Evolutionary conservation across 2,888 invertebrate genomes (phyloP), one percentile per base, ranked within the genome.

Genomic region (Nemotelus pantherinus): DNA sequence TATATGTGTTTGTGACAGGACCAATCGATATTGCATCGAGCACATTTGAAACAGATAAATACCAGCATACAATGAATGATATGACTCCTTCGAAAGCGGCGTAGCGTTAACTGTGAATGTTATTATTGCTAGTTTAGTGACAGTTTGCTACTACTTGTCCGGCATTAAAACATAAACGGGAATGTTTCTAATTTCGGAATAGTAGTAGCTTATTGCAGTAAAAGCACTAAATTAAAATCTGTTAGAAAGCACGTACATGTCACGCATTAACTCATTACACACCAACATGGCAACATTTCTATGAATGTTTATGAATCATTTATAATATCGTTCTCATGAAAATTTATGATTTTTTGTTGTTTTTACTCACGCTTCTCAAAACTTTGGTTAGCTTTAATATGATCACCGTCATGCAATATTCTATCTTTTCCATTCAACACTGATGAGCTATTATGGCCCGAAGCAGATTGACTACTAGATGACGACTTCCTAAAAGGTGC

Each of bases 401-500:
- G 60, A 74, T 74, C 74, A 74, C 63, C 74, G 48, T 41, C 74
- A 74, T 74, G 74, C 74, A 74, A n/a, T 25, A 70, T 55, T 43
- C 50, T 74, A 60, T 74, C 74, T 48, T 74, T 74, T 39, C 41
- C 70, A 60, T 50, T 60, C 63, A 41, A 63, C 45, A 60, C 63
- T 9, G 74, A 74, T 60, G 74, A 74, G 63, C 48, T 74, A 74
- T 60, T 63, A 60, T 63, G 60, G 48, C 60, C 47, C 60, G 63
- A n/a, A 25, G 48, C n/a, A 4, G 25, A 47, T 67, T 67, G 41
- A 53, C 41, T 68, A 53, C 53, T 68, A 50, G 68, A 53, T 50
- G 60, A 60, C 5, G 58, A 60, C 47, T 79, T 79, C 79, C 79
- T 77, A 57, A 75, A 9, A 75, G 79, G 70, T 55, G 76, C 77